Evolutionary conservation across 2,113 vertebrate species (phyloP).

Genomic region (Edolisoma coerulescens): DNA sequence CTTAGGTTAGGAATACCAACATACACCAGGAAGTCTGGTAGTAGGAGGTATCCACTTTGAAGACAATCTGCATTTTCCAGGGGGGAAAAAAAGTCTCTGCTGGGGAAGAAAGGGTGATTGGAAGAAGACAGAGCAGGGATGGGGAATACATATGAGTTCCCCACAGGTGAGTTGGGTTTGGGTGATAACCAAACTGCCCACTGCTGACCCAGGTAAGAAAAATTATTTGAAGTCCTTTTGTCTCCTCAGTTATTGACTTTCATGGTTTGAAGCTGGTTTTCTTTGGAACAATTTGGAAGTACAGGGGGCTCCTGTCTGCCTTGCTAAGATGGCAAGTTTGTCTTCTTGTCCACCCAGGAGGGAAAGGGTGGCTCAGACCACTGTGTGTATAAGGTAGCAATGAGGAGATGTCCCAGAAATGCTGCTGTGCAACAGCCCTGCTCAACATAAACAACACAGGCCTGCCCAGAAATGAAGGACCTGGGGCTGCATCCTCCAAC

Average conservation of each 20-base stretch:
- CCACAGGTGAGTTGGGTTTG: not conserved
- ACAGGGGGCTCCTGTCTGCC: not conserved
- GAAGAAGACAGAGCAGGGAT: not conserved
- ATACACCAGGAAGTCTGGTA: not conserved
- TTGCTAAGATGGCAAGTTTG: not conserved
- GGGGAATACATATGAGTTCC: not conserved
- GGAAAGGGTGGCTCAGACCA: not conserved
- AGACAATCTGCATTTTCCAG: not conserved
- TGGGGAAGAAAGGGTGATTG: not conserved
- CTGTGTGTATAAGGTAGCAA: accelerated
- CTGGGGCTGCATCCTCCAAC: not conserved
- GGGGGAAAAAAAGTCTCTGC: not conserved
- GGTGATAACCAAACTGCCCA: not conserved
- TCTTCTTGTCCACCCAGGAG: not conserved
- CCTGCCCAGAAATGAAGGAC: not conserved
- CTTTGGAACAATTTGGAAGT: not conserved
- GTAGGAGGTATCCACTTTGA: not conserved
- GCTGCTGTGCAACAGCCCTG: not conserved
- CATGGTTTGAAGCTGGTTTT: not conserved
- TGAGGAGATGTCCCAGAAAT: not conserved
- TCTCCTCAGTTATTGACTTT: not conserved
- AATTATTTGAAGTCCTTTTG: not conserved
- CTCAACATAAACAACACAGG: not conserved
- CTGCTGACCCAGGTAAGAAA: not conserved
- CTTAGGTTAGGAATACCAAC: not conserved